Evolutionary conservation across 2,113 vertebrate species (phyloP).

Genomic region (Rissa tridactyla): DNA sequence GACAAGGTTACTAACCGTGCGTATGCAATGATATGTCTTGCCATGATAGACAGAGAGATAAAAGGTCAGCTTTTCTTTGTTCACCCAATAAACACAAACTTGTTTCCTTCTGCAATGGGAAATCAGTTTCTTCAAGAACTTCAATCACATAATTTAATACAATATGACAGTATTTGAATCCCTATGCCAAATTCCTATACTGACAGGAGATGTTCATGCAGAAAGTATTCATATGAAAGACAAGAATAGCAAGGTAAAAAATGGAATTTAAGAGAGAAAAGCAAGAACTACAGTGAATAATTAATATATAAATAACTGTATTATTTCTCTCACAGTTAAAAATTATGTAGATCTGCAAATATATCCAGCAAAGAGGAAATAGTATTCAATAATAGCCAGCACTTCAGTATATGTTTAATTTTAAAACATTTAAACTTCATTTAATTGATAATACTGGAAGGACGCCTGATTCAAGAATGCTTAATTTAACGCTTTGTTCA

Average conservation of each 20-base stretch:
- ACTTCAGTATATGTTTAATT: background rate
- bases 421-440: background rate
- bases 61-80: background rate
- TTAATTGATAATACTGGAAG: background rate
- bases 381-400: background rate
- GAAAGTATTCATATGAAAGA: constrained; percentile 18
- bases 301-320: background rate
- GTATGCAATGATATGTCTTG: background rate
- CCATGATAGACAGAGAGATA: background rate
- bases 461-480: background rate
- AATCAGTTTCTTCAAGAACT: constrained; percentile 24
- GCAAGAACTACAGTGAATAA: background rate
- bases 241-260: constrained; percentile 40
- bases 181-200: background rate
- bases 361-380: background rate
- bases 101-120: constrained; percentile 8
- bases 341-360: background rate
- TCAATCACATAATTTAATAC: constrained; percentile 22
- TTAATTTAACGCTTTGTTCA: background rate
- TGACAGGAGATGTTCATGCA: constrained; percentile 17
- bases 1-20: background rate
- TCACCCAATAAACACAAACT: background rate
- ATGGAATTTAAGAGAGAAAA: background rate
- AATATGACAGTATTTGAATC: constrained; percentile 43
- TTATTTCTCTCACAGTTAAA: background rate